These are phyloP conservation scores for Pentamera pediparva DNA, from an alignment of 53 echinoderm and acorn worm genomes.

Conservation along the genomic window DNA sequence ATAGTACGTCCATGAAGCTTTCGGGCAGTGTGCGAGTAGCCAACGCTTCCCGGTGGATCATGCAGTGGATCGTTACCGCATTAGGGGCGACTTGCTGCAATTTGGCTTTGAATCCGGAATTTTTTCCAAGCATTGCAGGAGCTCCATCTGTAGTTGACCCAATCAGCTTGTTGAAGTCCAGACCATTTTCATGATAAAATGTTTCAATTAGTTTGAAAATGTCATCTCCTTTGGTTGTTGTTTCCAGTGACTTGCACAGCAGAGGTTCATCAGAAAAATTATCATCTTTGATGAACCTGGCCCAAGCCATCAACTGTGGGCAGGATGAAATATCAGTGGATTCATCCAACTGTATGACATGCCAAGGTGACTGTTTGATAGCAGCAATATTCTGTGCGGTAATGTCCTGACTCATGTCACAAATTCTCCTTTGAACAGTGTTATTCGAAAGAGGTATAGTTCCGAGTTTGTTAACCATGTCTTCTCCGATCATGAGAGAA, in stretches of 20 bases:
- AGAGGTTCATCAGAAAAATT: background rate
- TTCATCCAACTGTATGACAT: background rate
- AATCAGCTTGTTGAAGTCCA: background rate
- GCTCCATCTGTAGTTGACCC: background rate
- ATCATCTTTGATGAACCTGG: background rate
- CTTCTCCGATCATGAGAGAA: background rate
- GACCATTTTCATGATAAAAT: background rate
- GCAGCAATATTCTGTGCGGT: background rate
- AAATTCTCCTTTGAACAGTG: background rate
- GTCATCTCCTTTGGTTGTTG: background rate
- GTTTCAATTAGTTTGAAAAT: background rate
- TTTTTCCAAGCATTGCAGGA: background rate
- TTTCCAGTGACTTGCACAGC: background rate
- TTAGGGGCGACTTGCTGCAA: background rate
- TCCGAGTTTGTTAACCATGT: background rate
- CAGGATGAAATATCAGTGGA: background rate
- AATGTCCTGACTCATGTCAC: background rate
- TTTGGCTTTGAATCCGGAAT: background rate
- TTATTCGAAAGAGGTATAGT: background rate
- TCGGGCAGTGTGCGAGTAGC: background rate
- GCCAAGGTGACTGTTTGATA: background rate
- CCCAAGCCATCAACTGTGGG: background rate
- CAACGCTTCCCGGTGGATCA: conserved; percentile 1
- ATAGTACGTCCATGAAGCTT: background rate
- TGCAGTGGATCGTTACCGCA: background rate